phyloP scores from a whole-genome alignment of 1,140 invertebrate species.

The Ceratitis capitata region DNA sequence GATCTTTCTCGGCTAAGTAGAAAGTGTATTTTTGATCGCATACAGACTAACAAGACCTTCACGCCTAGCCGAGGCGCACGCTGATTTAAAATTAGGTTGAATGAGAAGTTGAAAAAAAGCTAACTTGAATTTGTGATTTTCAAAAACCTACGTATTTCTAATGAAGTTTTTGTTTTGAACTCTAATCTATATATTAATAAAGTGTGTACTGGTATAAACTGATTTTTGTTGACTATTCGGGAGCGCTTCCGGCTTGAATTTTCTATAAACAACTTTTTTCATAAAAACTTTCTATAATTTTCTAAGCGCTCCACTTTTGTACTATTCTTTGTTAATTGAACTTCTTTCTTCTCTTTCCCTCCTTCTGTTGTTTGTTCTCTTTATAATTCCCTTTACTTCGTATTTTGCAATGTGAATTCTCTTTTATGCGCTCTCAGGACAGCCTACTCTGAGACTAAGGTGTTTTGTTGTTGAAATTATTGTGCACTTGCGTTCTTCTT shows the following conservation, averaged over 20 bases:
- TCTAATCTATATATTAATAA: background rate
- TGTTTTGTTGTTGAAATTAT: background rate
- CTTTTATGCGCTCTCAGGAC: background rate
- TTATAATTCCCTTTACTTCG: conserved; percentile 11
- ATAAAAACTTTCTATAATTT: conserved; percentile 26
- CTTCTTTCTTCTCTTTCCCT: conserved; percentile 32
- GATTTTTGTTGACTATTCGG: background rate
- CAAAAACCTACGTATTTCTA: background rate
- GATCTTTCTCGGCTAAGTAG: background rate
- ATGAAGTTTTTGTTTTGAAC: background rate
- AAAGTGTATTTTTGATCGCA: background rate
- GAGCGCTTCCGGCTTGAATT: background rate
- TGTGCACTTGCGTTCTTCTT: background rate
- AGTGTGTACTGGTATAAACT: background rate
- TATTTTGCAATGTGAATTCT: background rate
- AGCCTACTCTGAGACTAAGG: background rate
- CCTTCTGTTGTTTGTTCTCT: background rate
- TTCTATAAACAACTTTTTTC: conserved; percentile 3
- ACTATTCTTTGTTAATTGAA: conserved; percentile 11
- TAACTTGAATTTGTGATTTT: conserved; percentile 19
- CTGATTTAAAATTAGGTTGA: background rate
- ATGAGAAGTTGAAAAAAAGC: conserved; percentile 1
- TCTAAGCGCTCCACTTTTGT: background rate
- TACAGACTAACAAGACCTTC: too few species aligned
- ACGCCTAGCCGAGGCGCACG: background rate